phyloP scores from a whole-genome alignment of 2,888 invertebrate species.

The Aricia artaxerxes region DNA sequence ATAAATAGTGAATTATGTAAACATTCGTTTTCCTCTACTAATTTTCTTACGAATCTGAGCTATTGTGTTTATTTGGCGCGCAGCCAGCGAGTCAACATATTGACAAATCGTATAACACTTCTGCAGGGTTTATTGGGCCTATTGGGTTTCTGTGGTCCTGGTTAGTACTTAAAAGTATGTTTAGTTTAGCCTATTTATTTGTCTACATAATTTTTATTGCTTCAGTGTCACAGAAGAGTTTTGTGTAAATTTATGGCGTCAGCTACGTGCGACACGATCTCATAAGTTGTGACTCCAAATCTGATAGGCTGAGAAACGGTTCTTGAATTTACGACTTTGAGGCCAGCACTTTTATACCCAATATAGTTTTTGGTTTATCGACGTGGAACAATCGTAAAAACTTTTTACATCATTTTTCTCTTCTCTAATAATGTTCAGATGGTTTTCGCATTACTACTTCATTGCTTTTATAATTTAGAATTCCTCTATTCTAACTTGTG shows the following conservation, averaged over 20 bases:
- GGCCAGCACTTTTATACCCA: slow-evolving; percentile 19
- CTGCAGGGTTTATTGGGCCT: neutral
- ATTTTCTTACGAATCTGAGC: slow-evolving; percentile 19
- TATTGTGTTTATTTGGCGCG: neutral
- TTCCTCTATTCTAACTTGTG: too few species aligned
- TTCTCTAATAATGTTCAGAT: neutral
- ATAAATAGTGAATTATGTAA: slow-evolving; percentile 28
- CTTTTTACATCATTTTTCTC: slow-evolving; percentile 28
- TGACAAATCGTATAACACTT: slow-evolving; percentile 21
- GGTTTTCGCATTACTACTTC: neutral
- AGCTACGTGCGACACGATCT: neutral
- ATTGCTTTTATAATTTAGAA: too few species aligned
- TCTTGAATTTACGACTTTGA: slow-evolving; percentile 16
- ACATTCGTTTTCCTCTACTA: slow-evolving; percentile 20
- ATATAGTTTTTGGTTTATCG: neutral
- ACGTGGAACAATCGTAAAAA: slow-evolving; percentile 1
- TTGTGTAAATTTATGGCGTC: neutral
- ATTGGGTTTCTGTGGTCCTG: neutral
- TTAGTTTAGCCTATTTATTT: neutral
- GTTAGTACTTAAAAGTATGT: neutral
- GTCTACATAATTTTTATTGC: neutral
- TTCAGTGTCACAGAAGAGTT: neutral
- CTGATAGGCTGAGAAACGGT: slow-evolving; percentile 24
- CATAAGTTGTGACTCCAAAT: slow-evolving; percentile 23
- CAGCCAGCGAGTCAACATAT: slow-evolving; percentile 10